These are phyloP conservation scores for Diadromus collaris DNA, from an alignment of 2,888 invertebrate genomes.

Conservation along the genomic window DNA sequence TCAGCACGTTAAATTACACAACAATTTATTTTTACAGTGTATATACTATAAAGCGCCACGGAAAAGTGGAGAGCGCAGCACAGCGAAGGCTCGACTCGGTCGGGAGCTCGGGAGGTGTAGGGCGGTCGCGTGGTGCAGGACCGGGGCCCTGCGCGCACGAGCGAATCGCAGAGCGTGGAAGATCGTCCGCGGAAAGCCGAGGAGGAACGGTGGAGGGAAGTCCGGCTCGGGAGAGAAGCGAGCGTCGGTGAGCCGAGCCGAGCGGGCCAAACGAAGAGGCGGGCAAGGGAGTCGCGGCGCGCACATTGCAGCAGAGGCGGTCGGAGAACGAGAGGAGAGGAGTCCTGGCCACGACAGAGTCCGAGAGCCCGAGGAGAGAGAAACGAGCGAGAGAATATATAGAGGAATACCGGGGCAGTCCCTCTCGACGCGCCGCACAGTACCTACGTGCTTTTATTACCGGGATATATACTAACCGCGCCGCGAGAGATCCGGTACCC, in stretches of 20 bases:
- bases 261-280: slow-evolving; percentile 27
- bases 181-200: slow-evolving; percentile 6
- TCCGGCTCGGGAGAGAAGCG: not conserved
- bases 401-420: slow-evolving; percentile 75
- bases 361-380: slow-evolving; percentile 52
- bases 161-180: slow-evolving; percentile 26
- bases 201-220: slow-evolving; percentile 19
- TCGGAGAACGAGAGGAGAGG: slow-evolving; percentile 48
- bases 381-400: slow-evolving; percentile 63
- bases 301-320: slow-evolving; percentile 34
- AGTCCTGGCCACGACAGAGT: slow-evolving; percentile 14
- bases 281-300: slow-evolving; percentile 13
- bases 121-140: slow-evolving; percentile 7
- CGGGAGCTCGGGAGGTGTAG: not conserved
- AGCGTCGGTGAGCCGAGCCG: not conserved
- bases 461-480: slow-evolving; percentile 49
- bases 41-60: not conserved
- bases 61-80: not conserved
- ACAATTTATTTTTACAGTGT: too few species aligned
- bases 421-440: slow-evolving; percentile 73
- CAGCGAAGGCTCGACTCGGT: not conserved
- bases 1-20: too few species aligned
- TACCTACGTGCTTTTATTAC: slow-evolving; percentile 76
- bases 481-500: slow-evolving; percentile 36
- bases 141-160: slow-evolving; percentile 18